Conservation (phyloP, 2,113 vertebrate species). For the Ophiodon elongatus region DNA sequence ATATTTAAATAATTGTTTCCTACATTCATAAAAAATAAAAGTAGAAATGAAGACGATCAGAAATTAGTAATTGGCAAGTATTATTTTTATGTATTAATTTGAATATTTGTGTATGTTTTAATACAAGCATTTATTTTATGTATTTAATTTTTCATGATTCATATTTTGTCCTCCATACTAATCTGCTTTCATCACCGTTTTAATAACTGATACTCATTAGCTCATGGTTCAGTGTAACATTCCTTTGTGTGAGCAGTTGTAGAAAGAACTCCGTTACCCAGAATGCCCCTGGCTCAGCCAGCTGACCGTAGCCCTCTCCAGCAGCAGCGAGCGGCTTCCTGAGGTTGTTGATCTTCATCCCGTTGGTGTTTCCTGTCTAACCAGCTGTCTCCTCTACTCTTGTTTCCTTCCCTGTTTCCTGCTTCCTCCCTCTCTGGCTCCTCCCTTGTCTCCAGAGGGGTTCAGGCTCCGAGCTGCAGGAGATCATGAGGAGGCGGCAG, state of each 20-base stretch:
- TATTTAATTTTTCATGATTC: neutral
- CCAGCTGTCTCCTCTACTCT: neutral
- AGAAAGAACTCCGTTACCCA: slow-evolving; percentile 47
- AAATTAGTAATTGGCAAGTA: neutral
- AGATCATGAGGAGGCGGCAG: slow-evolving; percentile 96
- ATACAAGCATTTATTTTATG: neutral
- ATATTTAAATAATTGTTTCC: neutral
- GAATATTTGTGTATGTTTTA: too few relatives aligned
- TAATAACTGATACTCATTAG: neutral
- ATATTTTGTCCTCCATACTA: neutral
- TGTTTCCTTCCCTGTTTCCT: neutral
- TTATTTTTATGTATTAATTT: neutral
- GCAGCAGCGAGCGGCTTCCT: slow-evolving; percentile 2
- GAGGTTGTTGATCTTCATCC: neutral
- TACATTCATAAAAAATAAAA: neutral
- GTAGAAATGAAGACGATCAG: neutral
- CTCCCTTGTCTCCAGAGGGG: slow-evolving; percentile 81
- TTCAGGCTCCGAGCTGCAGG: slow-evolving; percentile 93
- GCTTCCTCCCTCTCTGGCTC: neutral
- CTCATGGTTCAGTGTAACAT: neutral
- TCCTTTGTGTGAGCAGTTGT: slow-evolving; percentile 28
- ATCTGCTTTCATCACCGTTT: neutral
- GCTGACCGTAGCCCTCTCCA: slow-evolving; percentile 24
- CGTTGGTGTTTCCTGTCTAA: neutral
- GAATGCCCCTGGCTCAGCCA: slow-evolving; percentile 49